phyloP scores from a whole-genome alignment of 2,888 invertebrate genomes.

The Dione vanillae region DNA sequence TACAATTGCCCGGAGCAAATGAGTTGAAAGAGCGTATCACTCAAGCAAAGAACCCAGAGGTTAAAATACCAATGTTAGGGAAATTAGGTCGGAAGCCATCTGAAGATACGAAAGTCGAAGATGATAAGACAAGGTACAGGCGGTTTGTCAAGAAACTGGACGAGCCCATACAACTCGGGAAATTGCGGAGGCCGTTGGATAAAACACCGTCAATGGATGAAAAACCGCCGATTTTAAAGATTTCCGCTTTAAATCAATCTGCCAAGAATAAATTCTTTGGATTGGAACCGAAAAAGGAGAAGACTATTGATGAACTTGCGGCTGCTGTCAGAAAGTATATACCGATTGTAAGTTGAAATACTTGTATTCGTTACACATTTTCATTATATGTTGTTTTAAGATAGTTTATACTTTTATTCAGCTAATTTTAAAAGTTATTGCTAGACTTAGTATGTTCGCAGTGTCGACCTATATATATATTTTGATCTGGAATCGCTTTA shows the following conservation, averaged over 20 bases:
- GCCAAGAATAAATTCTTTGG: constrained; percentile 80
- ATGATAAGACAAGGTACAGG: constrained; percentile 62
- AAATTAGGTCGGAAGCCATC: constrained; percentile 72
- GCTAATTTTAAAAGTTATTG: too few species aligned
- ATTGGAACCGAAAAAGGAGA: constrained; percentile 69
- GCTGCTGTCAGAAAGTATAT: constrained; percentile 78
- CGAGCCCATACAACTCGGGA: constrained; percentile 74
- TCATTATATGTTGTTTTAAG: too few species aligned
- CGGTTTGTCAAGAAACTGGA: constrained; percentile 68
- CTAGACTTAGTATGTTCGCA: too few species aligned
- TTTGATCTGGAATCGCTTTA: too few species aligned
- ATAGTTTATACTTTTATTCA: too few species aligned
- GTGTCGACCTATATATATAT: too few species aligned
- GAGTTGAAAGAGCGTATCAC: constrained; percentile 61
- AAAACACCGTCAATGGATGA: constrained; percentile 58
- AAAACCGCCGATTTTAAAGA: constrained; percentile 66
- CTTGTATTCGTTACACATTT: too few species aligned
- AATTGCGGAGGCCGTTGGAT: constrained; percentile 67
- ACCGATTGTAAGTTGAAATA: constrained; percentile 67
- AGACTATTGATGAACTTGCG: constrained; percentile 71
- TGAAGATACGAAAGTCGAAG: constrained; percentile 66
- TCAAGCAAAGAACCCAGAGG: constrained; percentile 69
- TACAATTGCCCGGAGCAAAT: constrained; percentile 61
- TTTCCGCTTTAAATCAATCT: constrained; percentile 70
- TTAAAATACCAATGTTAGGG: constrained; percentile 67